Percentiles rank a stretch among this genome's conserved stretches.
Conservation (phyloP, 2,113 vertebrate species). For the Mus musculus region DNA sequence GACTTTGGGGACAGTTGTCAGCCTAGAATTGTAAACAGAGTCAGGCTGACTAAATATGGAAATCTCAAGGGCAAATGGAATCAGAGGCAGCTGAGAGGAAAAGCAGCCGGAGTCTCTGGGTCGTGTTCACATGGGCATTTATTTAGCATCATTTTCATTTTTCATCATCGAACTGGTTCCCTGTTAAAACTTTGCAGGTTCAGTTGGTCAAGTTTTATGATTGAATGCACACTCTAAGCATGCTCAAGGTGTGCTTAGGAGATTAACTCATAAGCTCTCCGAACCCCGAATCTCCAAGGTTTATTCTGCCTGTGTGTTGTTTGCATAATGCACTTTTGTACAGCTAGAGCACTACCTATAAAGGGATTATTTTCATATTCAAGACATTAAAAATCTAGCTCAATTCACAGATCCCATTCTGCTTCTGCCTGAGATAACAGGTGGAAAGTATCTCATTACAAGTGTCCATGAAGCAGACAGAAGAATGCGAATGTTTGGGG, state of each 20-base stretch:
- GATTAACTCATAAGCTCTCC: slow-evolving; percentile 88
- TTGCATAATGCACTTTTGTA: slow-evolving; percentile 87
- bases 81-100: slow-evolving; percentile 40
- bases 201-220: slow-evolving; percentile 84
- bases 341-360: slow-evolving; percentile 82
- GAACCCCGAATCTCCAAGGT: slow-evolving; percentile 84
- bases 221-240: slow-evolving; percentile 76
- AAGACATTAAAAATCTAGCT: slow-evolving; percentile 83
- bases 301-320: slow-evolving; percentile 85
- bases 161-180: slow-evolving; percentile 74
- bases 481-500: slow-evolving; percentile 82
- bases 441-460: slow-evolving; percentile 82
- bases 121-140: slow-evolving; percentile 43
- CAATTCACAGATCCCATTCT: slow-evolving; percentile 81
- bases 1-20: slow-evolving; percentile 74
- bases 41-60: slow-evolving; percentile 76
- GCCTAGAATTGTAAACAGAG: slow-evolving; percentile 70
- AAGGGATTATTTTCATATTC: slow-evolving; percentile 88
- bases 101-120: slow-evolving; percentile 32
- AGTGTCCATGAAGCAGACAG: slow-evolving; percentile 83
- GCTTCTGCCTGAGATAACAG: slow-evolving; percentile 86
- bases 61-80: slow-evolving; percentile 62
- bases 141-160: slow-evolving; percentile 75
- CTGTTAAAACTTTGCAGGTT: slow-evolving; percentile 84
- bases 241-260: slow-evolving; percentile 81